Conservation (phyloP, 2,113 vertebrate species). For the Grallaria varia region DNA sequence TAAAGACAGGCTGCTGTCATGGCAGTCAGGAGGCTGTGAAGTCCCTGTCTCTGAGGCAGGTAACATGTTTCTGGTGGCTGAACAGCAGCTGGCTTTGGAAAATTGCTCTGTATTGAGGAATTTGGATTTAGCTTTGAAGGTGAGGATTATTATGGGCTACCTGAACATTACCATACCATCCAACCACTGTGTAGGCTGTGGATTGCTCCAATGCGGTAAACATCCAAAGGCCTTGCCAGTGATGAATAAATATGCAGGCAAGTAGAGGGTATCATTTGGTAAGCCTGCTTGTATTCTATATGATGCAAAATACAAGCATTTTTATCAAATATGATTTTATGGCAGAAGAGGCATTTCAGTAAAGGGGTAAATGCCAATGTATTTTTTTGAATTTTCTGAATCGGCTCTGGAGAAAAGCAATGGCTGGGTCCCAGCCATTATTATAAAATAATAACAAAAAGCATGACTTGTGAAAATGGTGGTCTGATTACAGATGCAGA, state of each 20-base stretch:
- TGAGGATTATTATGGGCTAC: neutral
- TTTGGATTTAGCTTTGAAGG: neutral
- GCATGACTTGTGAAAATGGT: neutral
- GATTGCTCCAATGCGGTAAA: neutral
- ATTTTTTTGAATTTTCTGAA: neutral
- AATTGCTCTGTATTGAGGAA: neutral
- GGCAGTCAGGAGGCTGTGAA: neutral
- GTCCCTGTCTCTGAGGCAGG: neutral
- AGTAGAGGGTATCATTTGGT: neutral
- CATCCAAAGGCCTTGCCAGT: neutral
- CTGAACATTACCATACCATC: neutral
- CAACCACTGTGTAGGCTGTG: neutral
- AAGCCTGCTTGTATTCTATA: neutral
- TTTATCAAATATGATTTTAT: neutral
- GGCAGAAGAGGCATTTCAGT: neutral
- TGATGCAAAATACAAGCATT: neutral
- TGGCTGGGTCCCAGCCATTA: no score
- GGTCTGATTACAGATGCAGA: neutral
- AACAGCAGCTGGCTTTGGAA: neutral
- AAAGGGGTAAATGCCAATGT: neutral
- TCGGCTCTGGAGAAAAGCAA: neutral
- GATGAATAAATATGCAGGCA: neutral
- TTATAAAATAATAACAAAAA: no score
- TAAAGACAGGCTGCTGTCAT: neutral
- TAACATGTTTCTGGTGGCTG: neutral